These are phyloP conservation scores for Lithophane socia DNA, from an alignment of 2,888 invertebrate species.

Conservation along the genomic window DNA sequence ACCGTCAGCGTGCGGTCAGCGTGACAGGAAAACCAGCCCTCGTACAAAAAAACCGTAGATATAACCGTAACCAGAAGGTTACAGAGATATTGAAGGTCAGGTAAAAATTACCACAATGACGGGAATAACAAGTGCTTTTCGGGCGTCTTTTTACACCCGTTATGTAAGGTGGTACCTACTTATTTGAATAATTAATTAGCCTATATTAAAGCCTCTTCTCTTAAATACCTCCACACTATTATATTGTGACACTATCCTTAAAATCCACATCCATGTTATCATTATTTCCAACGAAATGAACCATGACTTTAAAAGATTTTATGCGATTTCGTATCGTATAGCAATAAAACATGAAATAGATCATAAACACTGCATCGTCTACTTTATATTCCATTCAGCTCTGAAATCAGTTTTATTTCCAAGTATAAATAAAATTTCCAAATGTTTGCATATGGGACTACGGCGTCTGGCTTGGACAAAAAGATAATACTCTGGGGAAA, in stretches of 20 bases:
- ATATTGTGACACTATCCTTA: neutral
- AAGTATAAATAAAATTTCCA: constrained; percentile 42
- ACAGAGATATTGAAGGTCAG: too few species aligned
- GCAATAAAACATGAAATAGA: constrained; percentile 31
- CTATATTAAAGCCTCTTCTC: neutral
- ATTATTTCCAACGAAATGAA: neutral
- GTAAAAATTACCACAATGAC: too few species aligned
- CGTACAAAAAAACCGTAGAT: too few species aligned
- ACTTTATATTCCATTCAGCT: constrained; percentile 39
- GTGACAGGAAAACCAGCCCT: too few species aligned
- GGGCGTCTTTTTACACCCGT: too few species aligned
- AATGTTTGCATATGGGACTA: constrained; percentile 45
- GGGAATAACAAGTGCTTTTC: too few species aligned
- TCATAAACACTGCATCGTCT: constrained; percentile 34
- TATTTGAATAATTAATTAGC: neutral
- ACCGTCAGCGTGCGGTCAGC: too few species aligned
- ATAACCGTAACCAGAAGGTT: too few species aligned
- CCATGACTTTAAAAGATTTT: neutral
- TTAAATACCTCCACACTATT: neutral
- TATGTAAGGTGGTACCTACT: neutral
- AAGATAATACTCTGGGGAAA: constrained; percentile 69
- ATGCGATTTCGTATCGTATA: neutral
- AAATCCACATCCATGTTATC: neutral
- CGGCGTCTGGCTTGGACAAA: constrained; percentile 38
- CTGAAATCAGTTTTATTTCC: constrained; percentile 56